These are phyloP conservation scores for Plecturocebus donacophilus DNA, from an alignment of 2,113 vertebrate species.

Conservation along the genomic window DNA sequence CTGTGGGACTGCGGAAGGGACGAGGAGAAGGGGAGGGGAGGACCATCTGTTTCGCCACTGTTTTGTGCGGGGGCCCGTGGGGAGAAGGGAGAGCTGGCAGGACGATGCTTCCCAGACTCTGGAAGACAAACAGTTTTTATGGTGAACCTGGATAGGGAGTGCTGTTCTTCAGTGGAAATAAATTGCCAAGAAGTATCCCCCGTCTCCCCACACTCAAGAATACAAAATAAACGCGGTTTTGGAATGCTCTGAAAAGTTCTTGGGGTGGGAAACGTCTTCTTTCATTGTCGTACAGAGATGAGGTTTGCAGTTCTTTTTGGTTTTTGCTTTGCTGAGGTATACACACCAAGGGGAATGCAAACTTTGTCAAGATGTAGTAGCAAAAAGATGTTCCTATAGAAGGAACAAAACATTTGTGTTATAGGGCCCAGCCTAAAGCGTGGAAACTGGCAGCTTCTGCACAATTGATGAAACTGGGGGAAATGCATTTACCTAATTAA, in stretches of 20 bases:
- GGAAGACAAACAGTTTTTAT: neutral
- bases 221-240: slow-evolving; percentile 16
- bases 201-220: neutral
- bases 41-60: slow-evolving; percentile 71
- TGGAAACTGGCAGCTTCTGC: neutral
- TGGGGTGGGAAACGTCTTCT: neutral
- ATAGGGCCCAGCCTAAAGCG: neutral
- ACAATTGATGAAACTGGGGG: neutral
- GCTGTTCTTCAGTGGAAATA: slow-evolving; percentile 38
- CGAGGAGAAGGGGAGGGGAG: slow-evolving; percentile 16
- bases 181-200: neutral
- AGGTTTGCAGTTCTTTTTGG: slow-evolving; percentile 32
- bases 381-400: neutral
- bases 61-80: slow-evolving; percentile 54
- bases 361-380: slow-evolving; percentile 58
- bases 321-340: slow-evolving; percentile 19
- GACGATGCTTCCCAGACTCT: slow-evolving; percentile 35
- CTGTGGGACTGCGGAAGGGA: slow-evolving; percentile 68
- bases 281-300: slow-evolving; percentile 45
- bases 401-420: neutral
- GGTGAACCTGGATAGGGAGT: neutral
- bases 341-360: slow-evolving; percentile 18
- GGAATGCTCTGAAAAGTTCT: slow-evolving; percentile 60
- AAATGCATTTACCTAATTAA: slow-evolving; percentile 43
- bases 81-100: slow-evolving; percentile 37